phyloP scores from a whole-genome alignment of 2,888 invertebrate species.

The Molorchus minor region DNA sequence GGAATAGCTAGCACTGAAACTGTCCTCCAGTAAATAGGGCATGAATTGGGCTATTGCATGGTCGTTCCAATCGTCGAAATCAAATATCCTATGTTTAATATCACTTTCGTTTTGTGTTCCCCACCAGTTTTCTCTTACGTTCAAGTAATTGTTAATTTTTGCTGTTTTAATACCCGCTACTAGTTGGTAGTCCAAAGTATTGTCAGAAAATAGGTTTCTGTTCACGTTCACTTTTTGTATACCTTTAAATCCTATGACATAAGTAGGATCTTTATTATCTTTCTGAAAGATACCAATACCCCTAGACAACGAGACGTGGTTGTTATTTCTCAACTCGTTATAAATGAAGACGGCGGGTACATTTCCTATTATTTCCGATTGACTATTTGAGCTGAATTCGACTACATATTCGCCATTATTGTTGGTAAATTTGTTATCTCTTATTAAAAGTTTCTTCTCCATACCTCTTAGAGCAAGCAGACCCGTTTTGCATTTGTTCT shows the following conservation, averaged over 20 bases:
- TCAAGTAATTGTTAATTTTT: conserved; percentile 83
- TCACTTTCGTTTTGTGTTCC: conserved; percentile 77
- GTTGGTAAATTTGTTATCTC: conserved; percentile 78
- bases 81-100: conserved; percentile 89
- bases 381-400: conserved; percentile 88
- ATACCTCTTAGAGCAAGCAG: conserved; percentile 87
- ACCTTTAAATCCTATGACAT: conserved; percentile 91
- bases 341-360: conserved; percentile 81
- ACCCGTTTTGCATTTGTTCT: conserved; percentile 85
- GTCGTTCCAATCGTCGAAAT: conserved; percentile 99
- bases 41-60: conserved; percentile 91
- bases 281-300: conserved; percentile 59
- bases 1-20: conserved; percentile 80
- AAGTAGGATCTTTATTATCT: conserved; percentile 70
- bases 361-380: conserved; percentile 90
- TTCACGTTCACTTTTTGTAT: conserved; percentile 93
- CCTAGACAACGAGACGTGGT: conserved; percentile 56
- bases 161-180: conserved; percentile 92
- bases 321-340: conserved; percentile 81
- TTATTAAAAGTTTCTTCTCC: conserved; percentile 93
- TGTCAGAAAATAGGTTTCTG: conserved; percentile 87
- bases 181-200: conserved; percentile 86
- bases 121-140: conserved; percentile 97
- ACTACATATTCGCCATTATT: conserved; percentile 87
- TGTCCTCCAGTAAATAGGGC: conserved; percentile 84